These are phyloP conservation scores for Myopa testacea DNA, from an alignment of 2,888 invertebrate genomes.

Conservation along the genomic window DNA sequence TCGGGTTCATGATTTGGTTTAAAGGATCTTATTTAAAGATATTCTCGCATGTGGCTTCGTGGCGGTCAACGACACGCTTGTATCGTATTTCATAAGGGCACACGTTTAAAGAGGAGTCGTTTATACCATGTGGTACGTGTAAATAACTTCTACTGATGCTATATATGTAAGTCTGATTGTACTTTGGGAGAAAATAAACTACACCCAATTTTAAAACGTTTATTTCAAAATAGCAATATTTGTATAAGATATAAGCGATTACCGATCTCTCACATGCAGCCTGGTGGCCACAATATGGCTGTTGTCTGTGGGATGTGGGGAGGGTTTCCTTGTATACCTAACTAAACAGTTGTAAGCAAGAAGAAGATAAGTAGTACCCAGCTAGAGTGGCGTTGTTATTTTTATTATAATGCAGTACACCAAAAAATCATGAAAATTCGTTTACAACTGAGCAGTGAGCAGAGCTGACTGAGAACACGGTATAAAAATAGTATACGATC, in stretches of 20 bases:
- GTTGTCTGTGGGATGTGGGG: not conserved
- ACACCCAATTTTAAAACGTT: not conserved
- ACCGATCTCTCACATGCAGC: not conserved
- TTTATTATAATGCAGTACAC: conserved; percentile 31
- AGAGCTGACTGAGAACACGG: conserved; percentile 23
- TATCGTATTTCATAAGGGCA: too few species aligned
- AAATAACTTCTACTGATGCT: too few species aligned
- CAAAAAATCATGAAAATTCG: conserved; percentile 31
- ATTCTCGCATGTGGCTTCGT: too few species aligned
- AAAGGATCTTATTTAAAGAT: too few species aligned
- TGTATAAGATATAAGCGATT: conserved; percentile 8
- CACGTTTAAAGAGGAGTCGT: too few species aligned
- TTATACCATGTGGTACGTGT: too few species aligned
- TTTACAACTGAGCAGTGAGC: conserved; percentile 37
- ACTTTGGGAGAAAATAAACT: too few species aligned
- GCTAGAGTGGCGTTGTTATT: conserved; percentile 34
- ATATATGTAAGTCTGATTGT: too few species aligned
- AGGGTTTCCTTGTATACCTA: conserved; percentile 14
- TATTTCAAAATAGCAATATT: conserved; percentile 1
- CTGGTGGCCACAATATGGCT: not conserved
- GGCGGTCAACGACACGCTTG: too few species aligned
- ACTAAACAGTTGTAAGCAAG: conserved; percentile 27
- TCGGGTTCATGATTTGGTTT: too few species aligned
- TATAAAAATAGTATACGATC: conserved; percentile 39
- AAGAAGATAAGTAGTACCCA: conserved; percentile 23